Evolutionary conservation across 1,140 invertebrate genomes (phyloP).

Genomic region (Kradibia gibbosae): DNA sequence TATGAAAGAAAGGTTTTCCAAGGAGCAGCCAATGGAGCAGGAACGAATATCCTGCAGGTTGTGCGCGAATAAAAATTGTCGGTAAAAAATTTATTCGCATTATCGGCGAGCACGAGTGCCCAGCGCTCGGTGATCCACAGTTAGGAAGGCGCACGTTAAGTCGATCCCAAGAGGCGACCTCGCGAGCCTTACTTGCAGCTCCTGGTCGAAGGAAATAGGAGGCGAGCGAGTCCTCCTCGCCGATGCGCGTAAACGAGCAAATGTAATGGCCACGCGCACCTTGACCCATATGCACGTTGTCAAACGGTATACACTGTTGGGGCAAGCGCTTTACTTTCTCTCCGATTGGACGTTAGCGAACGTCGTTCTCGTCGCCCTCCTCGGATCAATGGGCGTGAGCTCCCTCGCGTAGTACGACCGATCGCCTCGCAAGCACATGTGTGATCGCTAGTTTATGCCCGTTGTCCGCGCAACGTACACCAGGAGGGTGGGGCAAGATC

Average conservation of each 20-base stretch:
- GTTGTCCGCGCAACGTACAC: neutral
- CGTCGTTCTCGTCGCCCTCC: neutral
- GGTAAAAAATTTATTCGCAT: no score
- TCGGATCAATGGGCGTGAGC: constrained; percentile 33
- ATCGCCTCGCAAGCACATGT: neutral
- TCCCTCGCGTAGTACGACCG: constrained; percentile 3
- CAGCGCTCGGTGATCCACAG: no score
- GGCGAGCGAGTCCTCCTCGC: neutral
- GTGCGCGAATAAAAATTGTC: no score
- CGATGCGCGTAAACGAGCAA: neutral
- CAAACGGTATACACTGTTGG: neutral
- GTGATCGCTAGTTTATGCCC: neutral
- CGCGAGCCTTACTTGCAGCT: no score
- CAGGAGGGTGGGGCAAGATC: neutral
- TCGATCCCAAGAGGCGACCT: no score
- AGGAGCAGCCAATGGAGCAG: no score
- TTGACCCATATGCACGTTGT: constrained; percentile 34
- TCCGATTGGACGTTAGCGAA: neutral
- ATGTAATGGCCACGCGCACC: constrained; percentile 2
- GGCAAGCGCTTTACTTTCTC: constrained; percentile 34
- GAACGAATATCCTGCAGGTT: no score
- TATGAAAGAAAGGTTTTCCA: no score
- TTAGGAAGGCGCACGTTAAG: no score
- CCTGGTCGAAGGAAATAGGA: neutral
- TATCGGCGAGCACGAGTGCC: no score